phyloP scores from a whole-genome alignment of 1,140 invertebrate species.

The Achatina immaculata region DNA sequence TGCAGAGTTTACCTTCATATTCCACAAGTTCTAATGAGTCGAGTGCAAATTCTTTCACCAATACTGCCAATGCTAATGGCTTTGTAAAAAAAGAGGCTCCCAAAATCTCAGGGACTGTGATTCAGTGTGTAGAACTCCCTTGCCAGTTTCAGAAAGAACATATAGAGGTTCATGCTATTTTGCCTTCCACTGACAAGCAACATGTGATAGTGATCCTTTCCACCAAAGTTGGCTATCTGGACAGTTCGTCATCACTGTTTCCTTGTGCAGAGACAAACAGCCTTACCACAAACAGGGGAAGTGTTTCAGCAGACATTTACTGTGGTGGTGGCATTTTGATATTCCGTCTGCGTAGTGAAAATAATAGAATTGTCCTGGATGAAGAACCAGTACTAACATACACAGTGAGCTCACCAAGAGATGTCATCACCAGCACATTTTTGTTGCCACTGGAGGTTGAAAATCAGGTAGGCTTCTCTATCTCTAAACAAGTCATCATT shows the following conservation, averaged over 20 bases:
- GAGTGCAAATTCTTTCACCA: slow-evolving; percentile 32
- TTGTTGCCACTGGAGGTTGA: slow-evolving; percentile 62
- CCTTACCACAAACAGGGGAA: neutral
- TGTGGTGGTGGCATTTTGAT: slow-evolving; percentile 67
- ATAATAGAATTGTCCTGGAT: slow-evolving; percentile 59
- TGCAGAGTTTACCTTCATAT: slow-evolving; percentile 13
- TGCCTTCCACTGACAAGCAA: slow-evolving; percentile 60
- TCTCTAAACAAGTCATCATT: too few relatives aligned
- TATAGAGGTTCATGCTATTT: slow-evolving; percentile 57
- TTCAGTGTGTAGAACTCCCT: slow-evolving; percentile 67
- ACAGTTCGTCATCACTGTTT: neutral
- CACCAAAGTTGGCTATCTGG: slow-evolving; percentile 41
- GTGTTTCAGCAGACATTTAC: slow-evolving; percentile 1
- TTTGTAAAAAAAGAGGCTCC: slow-evolving; percentile 9
- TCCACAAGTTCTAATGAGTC: slow-evolving; percentile 25
- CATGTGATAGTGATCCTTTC: slow-evolving; percentile 64
- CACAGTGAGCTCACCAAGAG: slow-evolving; percentile 44
- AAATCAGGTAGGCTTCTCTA: slow-evolving; percentile 48
- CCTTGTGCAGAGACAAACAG: neutral
- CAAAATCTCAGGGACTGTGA: slow-evolving; percentile 51
- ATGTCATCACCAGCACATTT: slow-evolving; percentile 53
- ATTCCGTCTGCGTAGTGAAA: slow-evolving; percentile 63
- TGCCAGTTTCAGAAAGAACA: slow-evolving; percentile 51
- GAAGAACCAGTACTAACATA: slow-evolving; percentile 57
- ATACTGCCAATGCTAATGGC: slow-evolving; percentile 15